Conservation (phyloP, 2,888 invertebrate species). For the Sinotaia quadrata region DNA sequence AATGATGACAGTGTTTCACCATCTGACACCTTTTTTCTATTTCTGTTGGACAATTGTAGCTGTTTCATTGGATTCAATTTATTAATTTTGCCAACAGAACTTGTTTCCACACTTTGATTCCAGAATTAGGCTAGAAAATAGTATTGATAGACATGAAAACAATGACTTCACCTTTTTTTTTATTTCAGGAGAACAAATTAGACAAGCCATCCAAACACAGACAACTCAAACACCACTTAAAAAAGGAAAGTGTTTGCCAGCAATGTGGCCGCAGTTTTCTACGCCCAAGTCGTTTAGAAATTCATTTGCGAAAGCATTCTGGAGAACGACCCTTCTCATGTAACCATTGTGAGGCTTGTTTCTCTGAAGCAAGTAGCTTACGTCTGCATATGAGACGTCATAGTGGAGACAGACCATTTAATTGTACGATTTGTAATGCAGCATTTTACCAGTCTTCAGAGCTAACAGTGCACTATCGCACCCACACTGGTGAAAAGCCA, state of each 20-base stretch:
- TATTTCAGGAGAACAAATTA: too few species aligned
- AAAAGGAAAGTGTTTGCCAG: neutral
- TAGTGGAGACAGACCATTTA: neutral
- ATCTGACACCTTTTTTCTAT: too few species aligned
- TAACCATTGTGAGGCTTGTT: neutral
- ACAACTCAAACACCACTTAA: too few species aligned
- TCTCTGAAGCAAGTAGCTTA: neutral
- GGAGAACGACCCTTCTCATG: neutral
- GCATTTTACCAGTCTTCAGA: neutral
- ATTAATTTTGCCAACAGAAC: too few species aligned
- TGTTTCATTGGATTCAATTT: too few species aligned
- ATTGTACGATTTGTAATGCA: neutral
- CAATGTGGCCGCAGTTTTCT: neutral
- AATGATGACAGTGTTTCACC: too few species aligned
- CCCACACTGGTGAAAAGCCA: neutral
- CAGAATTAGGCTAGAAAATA: too few species aligned
- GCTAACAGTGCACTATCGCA: neutral
- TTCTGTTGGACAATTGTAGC: too few species aligned
- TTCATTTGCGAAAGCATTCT: slow-evolving; percentile 1
- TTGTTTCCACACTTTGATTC: too few species aligned
- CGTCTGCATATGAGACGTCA: neutral
- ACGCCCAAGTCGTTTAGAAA: neutral
- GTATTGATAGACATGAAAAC: too few species aligned
- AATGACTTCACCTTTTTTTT: too few species aligned
- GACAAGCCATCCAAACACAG: too few species aligned